phyloP scores from a whole-genome alignment of 2,113 vertebrate genomes.

The Podarcis muralis region DNA sequence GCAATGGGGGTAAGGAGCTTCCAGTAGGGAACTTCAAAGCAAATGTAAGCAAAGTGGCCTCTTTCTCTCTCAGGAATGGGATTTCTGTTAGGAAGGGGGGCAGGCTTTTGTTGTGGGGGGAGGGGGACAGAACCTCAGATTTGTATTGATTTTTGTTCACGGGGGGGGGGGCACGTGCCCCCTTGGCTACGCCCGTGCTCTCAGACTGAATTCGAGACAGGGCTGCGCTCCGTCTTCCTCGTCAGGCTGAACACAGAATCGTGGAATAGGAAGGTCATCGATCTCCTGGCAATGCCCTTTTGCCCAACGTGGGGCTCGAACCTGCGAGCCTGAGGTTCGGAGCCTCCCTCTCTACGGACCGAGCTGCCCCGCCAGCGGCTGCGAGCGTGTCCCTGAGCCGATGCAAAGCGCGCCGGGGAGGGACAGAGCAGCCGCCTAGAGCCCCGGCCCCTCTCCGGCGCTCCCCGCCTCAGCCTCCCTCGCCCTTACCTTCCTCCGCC shows the following conservation, averaged over 20 bases:
- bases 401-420: background rate
- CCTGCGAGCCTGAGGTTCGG: too few relatives aligned
- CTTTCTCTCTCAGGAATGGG: background rate
- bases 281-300: too few relatives aligned
- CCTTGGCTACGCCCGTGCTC: background rate
- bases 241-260: too few relatives aligned
- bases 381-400: background rate
- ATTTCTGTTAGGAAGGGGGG: too few relatives aligned
- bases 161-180: too few relatives aligned
- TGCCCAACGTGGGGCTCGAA: too few relatives aligned
- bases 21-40: background rate
- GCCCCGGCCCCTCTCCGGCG: background rate
- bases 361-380: too few relatives aligned
- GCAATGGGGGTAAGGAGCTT: background rate
- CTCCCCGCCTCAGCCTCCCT: background rate
- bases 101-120: too few relatives aligned
- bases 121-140: background rate
- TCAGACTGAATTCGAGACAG: background rate
- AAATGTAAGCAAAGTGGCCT: too few relatives aligned
- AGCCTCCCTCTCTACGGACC: too few relatives aligned
- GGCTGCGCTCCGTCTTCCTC: background rate
- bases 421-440: background rate
- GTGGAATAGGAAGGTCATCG: too few relatives aligned
- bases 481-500: constrained; percentile 5
- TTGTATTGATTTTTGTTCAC: too few relatives aligned